These are phyloP conservation scores for Eumacrocentrus americanus DNA, from an alignment of 2,888 invertebrate species.

Conservation along the genomic window DNA sequence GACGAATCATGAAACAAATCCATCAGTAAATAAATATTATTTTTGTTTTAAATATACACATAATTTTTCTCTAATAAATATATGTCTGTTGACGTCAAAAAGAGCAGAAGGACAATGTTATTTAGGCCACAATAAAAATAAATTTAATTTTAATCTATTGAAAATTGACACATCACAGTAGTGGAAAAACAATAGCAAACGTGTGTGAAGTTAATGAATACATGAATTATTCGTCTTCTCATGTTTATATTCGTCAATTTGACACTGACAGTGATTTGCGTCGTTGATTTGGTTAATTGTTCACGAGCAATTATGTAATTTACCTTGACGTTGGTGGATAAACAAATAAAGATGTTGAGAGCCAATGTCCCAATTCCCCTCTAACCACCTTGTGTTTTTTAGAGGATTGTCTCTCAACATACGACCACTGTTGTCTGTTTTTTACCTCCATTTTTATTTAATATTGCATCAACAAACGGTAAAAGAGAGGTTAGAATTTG, in stretches of 20 bases:
- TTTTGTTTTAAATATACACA: background rate
- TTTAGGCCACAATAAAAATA: slow-evolving; percentile 13
- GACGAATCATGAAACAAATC: background rate
- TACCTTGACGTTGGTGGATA: slow-evolving; percentile 41
- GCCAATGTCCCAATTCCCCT: slow-evolving; percentile 22
- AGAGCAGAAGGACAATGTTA: background rate
- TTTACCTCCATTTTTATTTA: too few relatives aligned
- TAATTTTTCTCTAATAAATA: background rate
- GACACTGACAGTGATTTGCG: slow-evolving; percentile 4
- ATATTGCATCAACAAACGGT: too few relatives aligned
- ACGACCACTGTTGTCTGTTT: too few relatives aligned
- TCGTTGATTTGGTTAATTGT: background rate
- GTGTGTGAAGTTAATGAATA: slow-evolving; percentile 8
- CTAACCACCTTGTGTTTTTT: background rate
- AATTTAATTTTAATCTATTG: slow-evolving; percentile 35
- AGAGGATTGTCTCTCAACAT: too few relatives aligned
- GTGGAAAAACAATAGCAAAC: slow-evolving; percentile 44
- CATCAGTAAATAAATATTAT: background rate
- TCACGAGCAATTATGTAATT: slow-evolving; percentile 31
- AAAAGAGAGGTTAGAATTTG: too few relatives aligned
- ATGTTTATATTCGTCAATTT: background rate
- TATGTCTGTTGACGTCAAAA: background rate
- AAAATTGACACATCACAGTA: slow-evolving; percentile 46
- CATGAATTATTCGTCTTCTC: background rate
- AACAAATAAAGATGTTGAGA: slow-evolving; percentile 42